These are phyloP conservation scores for Urocyon cinereoargenteus DNA, from an alignment of 2,797 vertebrate genomes.

Conservation along the genomic window DNA sequence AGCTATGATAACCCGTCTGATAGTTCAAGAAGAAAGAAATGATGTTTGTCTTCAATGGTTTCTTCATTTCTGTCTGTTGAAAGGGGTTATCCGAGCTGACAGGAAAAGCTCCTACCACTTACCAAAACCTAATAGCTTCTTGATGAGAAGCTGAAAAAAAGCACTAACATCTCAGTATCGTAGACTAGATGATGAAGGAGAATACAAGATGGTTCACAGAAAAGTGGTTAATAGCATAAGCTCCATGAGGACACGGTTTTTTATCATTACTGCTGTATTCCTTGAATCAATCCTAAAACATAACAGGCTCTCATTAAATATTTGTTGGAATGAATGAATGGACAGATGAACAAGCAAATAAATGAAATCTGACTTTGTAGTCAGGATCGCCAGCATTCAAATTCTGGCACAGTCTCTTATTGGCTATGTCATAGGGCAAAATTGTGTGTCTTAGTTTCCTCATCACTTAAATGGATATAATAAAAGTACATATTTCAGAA, in stretches of 20 bases:
- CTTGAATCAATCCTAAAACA: not conserved
- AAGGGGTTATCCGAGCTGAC: not conserved
- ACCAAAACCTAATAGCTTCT: constrained; percentile 2
- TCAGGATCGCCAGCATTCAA: not conserved
- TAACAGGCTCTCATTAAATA: not conserved
- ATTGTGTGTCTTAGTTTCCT: constrained; percentile 30
- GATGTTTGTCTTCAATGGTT: not conserved
- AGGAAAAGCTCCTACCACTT: not conserved
- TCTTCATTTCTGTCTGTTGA: not conserved
- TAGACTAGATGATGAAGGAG: not conserved
- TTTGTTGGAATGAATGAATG: not conserved
- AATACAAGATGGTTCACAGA: not conserved
- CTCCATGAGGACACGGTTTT: not conserved
- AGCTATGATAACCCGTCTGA: not conserved
- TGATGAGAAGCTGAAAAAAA: not conserved
- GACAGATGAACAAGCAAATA: not conserved
- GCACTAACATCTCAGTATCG: not conserved
- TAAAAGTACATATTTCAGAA: not conserved
- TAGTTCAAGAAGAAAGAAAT: constrained; percentile 25
- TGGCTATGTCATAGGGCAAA: not conserved
- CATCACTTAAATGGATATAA: not conserved
- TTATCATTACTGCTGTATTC: not conserved
- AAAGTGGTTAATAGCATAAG: not conserved
- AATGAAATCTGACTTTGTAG: not conserved
- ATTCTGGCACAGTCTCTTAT: not conserved